Percentiles rank a stretch among this genome's conserved stretches.
phyloP scores from a whole-genome alignment of 2,888 invertebrate genomes.

The Idaea straminata region DNA sequence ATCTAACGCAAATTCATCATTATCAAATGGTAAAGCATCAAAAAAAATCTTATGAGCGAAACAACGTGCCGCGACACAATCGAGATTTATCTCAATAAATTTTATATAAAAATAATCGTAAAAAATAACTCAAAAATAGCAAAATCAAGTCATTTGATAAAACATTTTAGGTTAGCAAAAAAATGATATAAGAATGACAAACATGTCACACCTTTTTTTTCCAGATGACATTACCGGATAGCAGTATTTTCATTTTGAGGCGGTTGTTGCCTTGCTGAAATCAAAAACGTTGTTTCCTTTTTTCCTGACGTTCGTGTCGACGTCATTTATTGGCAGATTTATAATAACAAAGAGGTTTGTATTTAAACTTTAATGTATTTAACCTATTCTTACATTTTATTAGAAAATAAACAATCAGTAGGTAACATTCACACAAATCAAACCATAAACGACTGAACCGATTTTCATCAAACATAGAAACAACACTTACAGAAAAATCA shows the following conservation, averaged over 20 bases:
- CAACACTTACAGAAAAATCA: background rate
- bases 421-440: too few relatives aligned
- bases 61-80: slow-evolving; percentile 66
- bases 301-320: slow-evolving; percentile 9
- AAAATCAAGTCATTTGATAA: slow-evolving; percentile 79
- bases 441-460: background rate
- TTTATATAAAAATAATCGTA: slow-evolving; percentile 73
- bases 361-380: background rate
- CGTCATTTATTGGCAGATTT: background rate
- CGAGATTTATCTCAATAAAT: slow-evolving; percentile 74
- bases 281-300: slow-evolving; percentile 51
- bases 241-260: slow-evolving; percentile 74
- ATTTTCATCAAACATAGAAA: background rate
- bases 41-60: slow-evolving; percentile 55
- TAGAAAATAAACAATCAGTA: too few relatives aligned
- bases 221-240: slow-evolving; percentile 75
- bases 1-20: slow-evolving; percentile 72
- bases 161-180: slow-evolving; percentile 81
- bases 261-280: slow-evolving; percentile 61
- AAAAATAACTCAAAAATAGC: slow-evolving; percentile 71
- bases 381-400: too few relatives aligned
- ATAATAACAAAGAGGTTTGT: background rate
- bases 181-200: slow-evolving; percentile 76
- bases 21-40: slow-evolving; percentile 64
- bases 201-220: slow-evolving; percentile 79